Base-by-base conservation (phyloP, 2,888 invertebrate species). In the Lysandra bellargus region DNA sequence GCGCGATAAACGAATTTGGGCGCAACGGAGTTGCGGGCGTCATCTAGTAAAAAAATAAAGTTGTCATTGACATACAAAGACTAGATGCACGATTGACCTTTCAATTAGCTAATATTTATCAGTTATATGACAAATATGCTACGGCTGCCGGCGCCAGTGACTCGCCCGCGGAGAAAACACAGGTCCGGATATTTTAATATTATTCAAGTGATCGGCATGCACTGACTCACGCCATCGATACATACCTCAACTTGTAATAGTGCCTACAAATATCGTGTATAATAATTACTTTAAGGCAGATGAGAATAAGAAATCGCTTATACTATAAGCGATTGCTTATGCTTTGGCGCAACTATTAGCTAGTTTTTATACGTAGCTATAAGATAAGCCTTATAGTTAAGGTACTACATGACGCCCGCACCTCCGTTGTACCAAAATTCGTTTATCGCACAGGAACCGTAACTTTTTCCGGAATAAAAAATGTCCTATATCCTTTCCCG, bases 181-280 rank as follows among this genome's bases (percentile, higher is more conserved):
- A 69, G 69, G 14, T 69, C 69, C 69, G 69, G 69, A 69, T 69
- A 69, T 69, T 69, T 33, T 69, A 69, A 69, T 57, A 17, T 69
- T 69, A 69, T 69, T 69, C 69, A 69, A 69, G 33, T 14, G 33
- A 37, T 69, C 69, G 69, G 33, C 37, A 69, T 69, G 69, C 69
- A 69, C 33, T 33, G 69, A 69, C 33, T 69, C 64, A 64, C 64
- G 30, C 23, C 30, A 64, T 64, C 9, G 3, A 64, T 64, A 23
- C 61, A 61, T 61, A 61, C 61, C 61, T 61, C 61, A 23, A 61
- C 61, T 61, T 23, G 61, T 61, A 61, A 61, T 61, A 61, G 7
- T 23, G 23, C 7, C 23, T 7, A 61, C 23, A 64, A 9, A 9
- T 30, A 23, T 61, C 7, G 23, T n/a, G 61, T 61, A n/a, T 61